Percentiles rank a stretch among this genome's conserved stretches.
These are phyloP conservation scores for Lasioglossum zephyrum DNA, from an alignment of 2,888 invertebrate genomes.

Conservation along the genomic window DNA sequence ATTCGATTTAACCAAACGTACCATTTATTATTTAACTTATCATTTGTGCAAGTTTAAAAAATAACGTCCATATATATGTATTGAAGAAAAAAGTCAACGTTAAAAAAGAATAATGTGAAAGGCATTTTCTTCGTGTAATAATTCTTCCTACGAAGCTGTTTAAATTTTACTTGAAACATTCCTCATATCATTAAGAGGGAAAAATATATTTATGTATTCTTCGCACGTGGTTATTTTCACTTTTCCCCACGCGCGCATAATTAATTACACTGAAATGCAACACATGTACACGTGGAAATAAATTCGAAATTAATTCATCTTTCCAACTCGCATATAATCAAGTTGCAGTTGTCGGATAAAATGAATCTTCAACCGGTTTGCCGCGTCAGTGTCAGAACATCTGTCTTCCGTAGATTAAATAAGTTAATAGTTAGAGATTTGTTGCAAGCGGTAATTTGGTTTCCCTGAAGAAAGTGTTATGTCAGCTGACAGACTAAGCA, in stretches of 20 bases:
- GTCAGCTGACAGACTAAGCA: slow-evolving; percentile 4
- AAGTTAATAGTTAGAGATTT: slow-evolving; percentile 11
- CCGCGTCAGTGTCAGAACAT: not conserved
- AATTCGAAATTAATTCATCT: not conserved
- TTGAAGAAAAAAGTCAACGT: not conserved
- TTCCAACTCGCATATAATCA: not conserved
- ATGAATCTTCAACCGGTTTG: not conserved
- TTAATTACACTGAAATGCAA: not conserved
- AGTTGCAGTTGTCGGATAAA: not conserved
- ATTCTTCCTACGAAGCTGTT: not conserved
- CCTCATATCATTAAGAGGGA: not conserved
- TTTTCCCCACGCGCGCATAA: not conserved
- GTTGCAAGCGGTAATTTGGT: not conserved
- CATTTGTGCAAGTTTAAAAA: too few species aligned
- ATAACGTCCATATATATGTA: too few species aligned
- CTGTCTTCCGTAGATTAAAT: not conserved
- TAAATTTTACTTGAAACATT: not conserved
- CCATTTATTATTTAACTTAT: too few species aligned
- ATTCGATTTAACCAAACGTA: too few species aligned
- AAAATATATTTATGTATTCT: not conserved
- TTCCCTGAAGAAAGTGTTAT: not conserved
- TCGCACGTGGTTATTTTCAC: not conserved
- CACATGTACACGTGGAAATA: not conserved
- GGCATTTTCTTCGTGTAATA: not conserved
- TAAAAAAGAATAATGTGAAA: not conserved